Base-by-base conservation (phyloP, 2,888 invertebrate genomes). In the Drosophila atripex region DNA sequence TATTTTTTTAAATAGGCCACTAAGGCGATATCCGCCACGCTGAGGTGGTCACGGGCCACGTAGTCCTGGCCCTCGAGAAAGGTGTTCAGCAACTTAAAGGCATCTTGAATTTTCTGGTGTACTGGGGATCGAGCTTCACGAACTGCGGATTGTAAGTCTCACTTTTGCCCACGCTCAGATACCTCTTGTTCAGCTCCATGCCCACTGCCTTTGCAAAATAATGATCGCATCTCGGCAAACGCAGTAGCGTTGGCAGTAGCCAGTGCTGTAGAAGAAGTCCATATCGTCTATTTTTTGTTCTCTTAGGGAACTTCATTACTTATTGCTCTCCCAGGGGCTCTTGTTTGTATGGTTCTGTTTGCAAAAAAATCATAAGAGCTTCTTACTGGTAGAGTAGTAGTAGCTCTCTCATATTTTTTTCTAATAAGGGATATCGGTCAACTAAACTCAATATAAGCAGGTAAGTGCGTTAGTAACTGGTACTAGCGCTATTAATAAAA, bases 101-200 rank as follows among this genome's bases (percentile, higher is more conserved):
- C 76, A 1, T 38, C 14, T 23, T 78, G 76, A 7, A 75, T 9
- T 14, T 78, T 76, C 49, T 78, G 28, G 94, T 94, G 89, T 96
- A 97, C 91, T 96, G 96, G 1, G 96, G 96, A 90, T 96, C 96
- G 21, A 96, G 90, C 92, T 94, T 94, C 32, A 95, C 1, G 83
- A 93, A 95, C 80, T 95, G 95, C 0, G 95, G 94, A 32, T 92
- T 94, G 18, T 94, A 77, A 14, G 95, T 94, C 75, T 95, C 95
- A 0, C 93, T 93, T 50, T 91, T 92, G 92, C 93, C 91, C 21
- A 95, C 87, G 84, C 95, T 92, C 5, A 93, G 78, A 0, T 89
- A 28, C 84, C 94, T 95, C 45, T 93, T 90, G 85, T 95, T 95
- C 39, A 95, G 85, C 1, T 94, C 93, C n/a, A 95, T 91, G 0